These are phyloP conservation scores for Catostylus mosaicus DNA, from an alignment of 30 jellyfish, hydroid and myxozoan species.

Conservation along the genomic window DNA sequence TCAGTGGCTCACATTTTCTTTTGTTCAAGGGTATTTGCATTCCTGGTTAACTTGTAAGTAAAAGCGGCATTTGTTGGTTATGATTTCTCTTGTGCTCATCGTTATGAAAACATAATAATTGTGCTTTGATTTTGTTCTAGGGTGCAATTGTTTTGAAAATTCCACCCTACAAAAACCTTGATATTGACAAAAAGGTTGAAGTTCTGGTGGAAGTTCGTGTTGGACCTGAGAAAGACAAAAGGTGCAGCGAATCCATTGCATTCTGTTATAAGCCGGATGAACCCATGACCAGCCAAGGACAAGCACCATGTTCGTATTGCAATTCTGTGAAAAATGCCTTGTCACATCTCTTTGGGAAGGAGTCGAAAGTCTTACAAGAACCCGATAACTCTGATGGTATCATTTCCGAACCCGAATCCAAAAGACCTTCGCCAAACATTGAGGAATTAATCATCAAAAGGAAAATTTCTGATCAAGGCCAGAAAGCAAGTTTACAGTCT, in stretches of 20 bases:
- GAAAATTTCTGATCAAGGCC: background rate
- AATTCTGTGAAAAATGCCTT: slow-evolving; percentile 63
- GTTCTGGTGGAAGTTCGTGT: slow-evolving; percentile 92
- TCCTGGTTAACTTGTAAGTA: background rate
- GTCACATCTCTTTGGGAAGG: slow-evolving; percentile 64
- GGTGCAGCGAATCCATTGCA: slow-evolving; percentile 87
- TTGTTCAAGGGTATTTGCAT: no score
- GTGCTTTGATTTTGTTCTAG: slow-evolving; percentile 15
- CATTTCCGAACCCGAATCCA: slow-evolving; percentile 31
- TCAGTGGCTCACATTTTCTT: no score
- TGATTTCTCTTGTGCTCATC: no score
- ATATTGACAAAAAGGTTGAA: slow-evolving; percentile 46
- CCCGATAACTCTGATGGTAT: background rate
- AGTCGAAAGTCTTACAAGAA: slow-evolving; percentile 1
- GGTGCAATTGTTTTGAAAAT: slow-evolving; percentile 87
- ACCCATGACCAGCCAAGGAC: background rate
- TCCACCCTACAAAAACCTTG: slow-evolving; percentile 75
- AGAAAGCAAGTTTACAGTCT: background rate
- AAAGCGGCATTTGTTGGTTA: background rate
- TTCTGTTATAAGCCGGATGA: slow-evolving; percentile 70
- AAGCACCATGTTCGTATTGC: slow-evolving; percentile 73
- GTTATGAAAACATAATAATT: background rate
- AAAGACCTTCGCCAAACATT: slow-evolving; percentile 21
- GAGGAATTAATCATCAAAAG: background rate
- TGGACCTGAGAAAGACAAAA: slow-evolving; percentile 96